Evolutionary conservation across 2,113 vertebrate genomes (phyloP), one percentile per base, ranked within the genome.

Genomic region (Mustela nigripes): DNA sequence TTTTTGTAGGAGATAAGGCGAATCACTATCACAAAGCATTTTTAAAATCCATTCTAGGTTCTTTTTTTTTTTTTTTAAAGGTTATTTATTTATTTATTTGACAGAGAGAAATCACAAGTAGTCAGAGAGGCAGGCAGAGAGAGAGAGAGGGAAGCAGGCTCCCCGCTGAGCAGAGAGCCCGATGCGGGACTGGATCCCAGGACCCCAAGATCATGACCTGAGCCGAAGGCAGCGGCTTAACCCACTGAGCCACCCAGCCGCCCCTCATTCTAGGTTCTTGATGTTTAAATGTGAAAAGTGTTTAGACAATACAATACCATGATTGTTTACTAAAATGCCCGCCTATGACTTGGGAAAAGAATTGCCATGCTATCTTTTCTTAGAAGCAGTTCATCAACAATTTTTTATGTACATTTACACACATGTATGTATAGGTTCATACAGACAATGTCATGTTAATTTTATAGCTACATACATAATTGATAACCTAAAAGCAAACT

Each of bases 31-130:
- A 36, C 14, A 79, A 90, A 92, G 85, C 15, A 39, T 65, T 98
- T 94, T 92, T 88, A 36, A 96, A 95, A 95, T 84, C 11, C 39
- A 88, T 78, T 94, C 42, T 65, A 39, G 21, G 91, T n/a, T 84
- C 69, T 97, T 88, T 39, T 39, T 39, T 39, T 39, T 39, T 39
- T 39, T 39, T 39, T 39, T 39, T 39, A 39, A 39, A 39, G 39
- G 2, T 39, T 39, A 39, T 39, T 39, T 39, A 39, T 39, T 39
- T 39, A 39, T 39, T 39, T 39, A 39, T 39, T 39, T 39, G 39
- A 39, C 39, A 39, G 39, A 39, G 39, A 39, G 39, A 4, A 39
- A 39, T 39, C 39, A 39, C 39, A 39, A 39, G 39, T 39, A 39
- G 39, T 39, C 39, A 39, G 39, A 39, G 39, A 39, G 39, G 39